Percentiles rank a stretch among this genome's conserved stretches.
These are phyloP conservation scores for Turritopsis rubra DNA, from an alignment of 30 jellyfish, hydroid and myxozoan genomes.

Conservation along the genomic window DNA sequence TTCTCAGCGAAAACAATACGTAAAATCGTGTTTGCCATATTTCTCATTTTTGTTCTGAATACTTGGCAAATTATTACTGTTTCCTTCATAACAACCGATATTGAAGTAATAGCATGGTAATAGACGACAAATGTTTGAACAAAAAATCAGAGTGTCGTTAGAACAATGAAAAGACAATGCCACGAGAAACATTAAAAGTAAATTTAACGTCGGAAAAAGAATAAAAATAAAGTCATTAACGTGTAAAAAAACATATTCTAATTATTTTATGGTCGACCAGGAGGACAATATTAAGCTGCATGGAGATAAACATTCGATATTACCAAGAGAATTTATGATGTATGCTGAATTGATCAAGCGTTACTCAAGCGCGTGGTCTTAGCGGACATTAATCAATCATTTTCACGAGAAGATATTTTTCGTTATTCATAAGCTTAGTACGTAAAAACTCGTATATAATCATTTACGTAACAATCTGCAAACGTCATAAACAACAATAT, in stretches of 20 bases:
- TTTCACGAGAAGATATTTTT: neutral
- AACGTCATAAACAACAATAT: neutral
- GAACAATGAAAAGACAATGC: neutral
- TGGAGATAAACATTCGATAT: neutral
- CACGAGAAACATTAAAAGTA: neutral
- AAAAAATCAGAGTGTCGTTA: neutral
- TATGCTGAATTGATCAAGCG: neutral
- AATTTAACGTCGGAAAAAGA: neutral
- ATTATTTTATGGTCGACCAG: neutral
- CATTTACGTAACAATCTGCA: too few relatives aligned
- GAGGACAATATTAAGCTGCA: neutral
- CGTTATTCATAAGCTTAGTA: neutral
- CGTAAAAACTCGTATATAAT: too few relatives aligned
- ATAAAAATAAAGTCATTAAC: neutral
- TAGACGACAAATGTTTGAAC: neutral
- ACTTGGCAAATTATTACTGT: neutral
- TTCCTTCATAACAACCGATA: neutral
- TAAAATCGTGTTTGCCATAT: neutral
- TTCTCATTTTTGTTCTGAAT: neutral
- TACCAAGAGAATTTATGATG: neutral
- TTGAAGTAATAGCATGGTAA: neutral
- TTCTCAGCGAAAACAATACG: neutral
- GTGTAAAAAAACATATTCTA: neutral
- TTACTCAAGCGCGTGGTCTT: neutral
- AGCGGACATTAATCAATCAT: neutral